Evolutionary conservation across 2,888 invertebrate species (phyloP), one percentile per base, ranked within the genome.

Genomic region (Patella caerulea): DNA sequence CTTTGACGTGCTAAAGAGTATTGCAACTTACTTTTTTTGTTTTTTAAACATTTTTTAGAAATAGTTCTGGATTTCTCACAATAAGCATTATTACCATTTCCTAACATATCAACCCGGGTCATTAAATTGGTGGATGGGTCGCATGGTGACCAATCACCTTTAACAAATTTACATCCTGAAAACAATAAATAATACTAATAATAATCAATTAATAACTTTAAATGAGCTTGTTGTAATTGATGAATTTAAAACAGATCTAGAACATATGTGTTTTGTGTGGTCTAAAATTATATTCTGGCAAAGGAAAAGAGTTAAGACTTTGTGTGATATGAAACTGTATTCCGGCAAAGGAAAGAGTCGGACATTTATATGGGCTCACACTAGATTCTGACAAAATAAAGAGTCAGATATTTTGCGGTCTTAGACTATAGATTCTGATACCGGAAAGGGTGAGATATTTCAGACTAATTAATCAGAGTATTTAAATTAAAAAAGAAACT

Each of bases 111-210:
- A 7, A 81, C 81, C 65, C 87, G 80, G 12, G 82, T 84, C 81
- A 84, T 88, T 79, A 85, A 84, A 65, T 84, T 80, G 9, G 86
- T 85, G 1, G 65, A 73, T 14, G 79, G 59, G 71, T 88, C 85
- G 83, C 89, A 89, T 17, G 79, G 82, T 52, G 85, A 83, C 89
- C 89, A 89, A 3, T 81, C 79, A 7, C 88, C 88, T 55, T 84
- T 82, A 14, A 80, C 76, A 79, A 87, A 89, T 76, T 86, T 84
- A 82, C 89, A 89, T 24, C 83, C 88, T 88, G 81, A 70, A 79
- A 79, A 45, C 24, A 72, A 75, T 12, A 29, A 53, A 74, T 17
- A 73, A 73, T 0, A 55, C 34, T 69, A 54, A 3, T 45, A 5
- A 15, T 54, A 11, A 29, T 75, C 71, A 45, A 9, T 45, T 14